phyloP scores from a whole-genome alignment of 2,888 invertebrate genomes.

The Tuberolachnus salignus region DNA sequence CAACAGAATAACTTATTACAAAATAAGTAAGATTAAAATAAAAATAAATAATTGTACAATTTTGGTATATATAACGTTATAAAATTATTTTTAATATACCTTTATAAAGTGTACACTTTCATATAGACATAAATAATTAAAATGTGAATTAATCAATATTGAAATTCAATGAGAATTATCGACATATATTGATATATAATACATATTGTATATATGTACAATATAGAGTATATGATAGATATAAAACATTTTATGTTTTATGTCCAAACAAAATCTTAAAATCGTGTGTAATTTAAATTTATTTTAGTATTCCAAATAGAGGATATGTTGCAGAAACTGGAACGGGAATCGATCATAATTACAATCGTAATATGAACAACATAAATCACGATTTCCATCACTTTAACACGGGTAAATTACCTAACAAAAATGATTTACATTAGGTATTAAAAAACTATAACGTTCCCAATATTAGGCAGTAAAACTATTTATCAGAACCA shows the following conservation, averaged over 20 bases:
- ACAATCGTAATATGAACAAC: constrained; percentile 36
- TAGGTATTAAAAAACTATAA: background rate
- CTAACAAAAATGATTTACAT: background rate
- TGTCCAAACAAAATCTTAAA: background rate
- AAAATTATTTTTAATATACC: background rate
- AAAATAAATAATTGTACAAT: constrained; percentile 7
- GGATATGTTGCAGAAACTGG: constrained; percentile 25
- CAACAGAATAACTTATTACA: constrained; percentile 42
- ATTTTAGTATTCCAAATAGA: constrained; percentile 48
- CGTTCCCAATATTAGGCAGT: constrained; percentile 11
- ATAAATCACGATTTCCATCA: constrained; percentile 44
- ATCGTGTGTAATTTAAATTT: background rate
- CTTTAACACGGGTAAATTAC: constrained; percentile 35
- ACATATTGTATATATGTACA: too few relatives aligned
- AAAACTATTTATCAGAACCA: constrained; percentile 46
- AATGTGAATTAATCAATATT: too few relatives aligned
- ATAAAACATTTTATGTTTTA: too few relatives aligned
- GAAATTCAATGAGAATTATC: too few relatives aligned
- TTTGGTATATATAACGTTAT: background rate
- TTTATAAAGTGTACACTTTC: background rate
- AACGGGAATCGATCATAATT: constrained; percentile 22
- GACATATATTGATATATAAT: too few relatives aligned
- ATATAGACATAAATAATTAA: background rate
- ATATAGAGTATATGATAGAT: too few relatives aligned
- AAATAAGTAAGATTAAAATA: constrained; percentile 43